A percentile compares a stretch with the other conserved stretches of the same genome.
Conservation (phyloP, 2,113 vertebrate genomes). For the Speoplatyrhinus poulsoni region DNA sequence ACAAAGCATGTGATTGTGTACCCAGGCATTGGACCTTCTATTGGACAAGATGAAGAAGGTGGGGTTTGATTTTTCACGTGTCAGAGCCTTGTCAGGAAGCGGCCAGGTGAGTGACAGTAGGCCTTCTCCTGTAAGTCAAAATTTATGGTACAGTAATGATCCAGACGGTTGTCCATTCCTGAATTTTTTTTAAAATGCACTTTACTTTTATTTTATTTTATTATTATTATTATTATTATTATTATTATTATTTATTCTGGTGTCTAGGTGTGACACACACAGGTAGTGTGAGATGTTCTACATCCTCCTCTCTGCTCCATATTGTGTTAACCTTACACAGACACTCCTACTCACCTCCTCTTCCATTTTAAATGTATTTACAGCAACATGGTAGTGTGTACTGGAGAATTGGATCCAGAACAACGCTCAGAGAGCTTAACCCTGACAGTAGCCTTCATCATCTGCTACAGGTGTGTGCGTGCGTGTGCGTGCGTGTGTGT, state of each 20-base stretch:
- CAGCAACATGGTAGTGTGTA: conserved; percentile 97
- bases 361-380: conserved; percentile 3
- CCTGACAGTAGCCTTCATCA: conserved; percentile 70
- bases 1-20: background rate
- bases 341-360: background rate
- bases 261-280: too few species aligned
- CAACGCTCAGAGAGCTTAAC: conserved; percentile 72
- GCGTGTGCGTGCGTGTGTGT: background rate
- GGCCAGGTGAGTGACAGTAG: conserved; percentile 82
- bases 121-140: background rate
- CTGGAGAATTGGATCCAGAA: conserved; percentile 83
- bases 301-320: background rate
- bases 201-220: too few species aligned
- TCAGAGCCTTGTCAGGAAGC: conserved; percentile 88
- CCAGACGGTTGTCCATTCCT: too few species aligned
- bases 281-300: too few species aligned
- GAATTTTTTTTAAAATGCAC: background rate
- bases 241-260: too few species aligned
- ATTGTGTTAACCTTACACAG: background rate
- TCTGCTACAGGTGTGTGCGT: conserved; percentile 80
- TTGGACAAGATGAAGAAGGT: conserved; percentile 86
- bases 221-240: too few species aligned
- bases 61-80: conserved; percentile 84
- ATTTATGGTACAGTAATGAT: too few species aligned
- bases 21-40: conserved; percentile 88